Evolutionary conservation across 2,797 vertebrate species (phyloP).

Genomic region (Halcyon smyrnensis): DNA sequence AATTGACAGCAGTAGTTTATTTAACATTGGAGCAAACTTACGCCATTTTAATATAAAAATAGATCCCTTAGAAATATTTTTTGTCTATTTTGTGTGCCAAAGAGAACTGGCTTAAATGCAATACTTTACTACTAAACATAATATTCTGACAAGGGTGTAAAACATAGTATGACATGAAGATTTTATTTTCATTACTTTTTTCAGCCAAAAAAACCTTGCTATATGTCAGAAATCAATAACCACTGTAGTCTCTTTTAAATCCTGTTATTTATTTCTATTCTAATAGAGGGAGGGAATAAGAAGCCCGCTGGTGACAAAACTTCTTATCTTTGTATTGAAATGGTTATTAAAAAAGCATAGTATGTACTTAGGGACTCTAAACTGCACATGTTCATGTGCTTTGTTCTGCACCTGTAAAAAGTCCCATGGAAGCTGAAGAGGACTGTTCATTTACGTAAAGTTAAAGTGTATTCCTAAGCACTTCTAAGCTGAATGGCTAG

Average conservation of each 20-base stretch:
- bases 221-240: neutral
- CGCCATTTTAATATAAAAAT: neutral
- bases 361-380: neutral
- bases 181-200: neutral
- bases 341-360: neutral
- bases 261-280: neutral
- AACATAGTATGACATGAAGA: neutral
- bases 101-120: neutral
- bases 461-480: neutral
- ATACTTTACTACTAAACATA: neutral
- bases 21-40: neutral
- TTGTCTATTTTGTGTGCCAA: neutral
- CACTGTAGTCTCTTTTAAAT: neutral
- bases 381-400: neutral
- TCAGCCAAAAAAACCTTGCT: neutral
- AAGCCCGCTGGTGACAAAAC: neutral
- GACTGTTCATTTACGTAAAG: neutral
- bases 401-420: neutral
- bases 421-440: neutral
- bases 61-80: neutral
- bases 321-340: neutral
- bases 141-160: neutral
- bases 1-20: neutral
- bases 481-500: neutral
- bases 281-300: neutral